Evolutionary conservation across 2,113 vertebrate species (phyloP).

Genomic region (Prochilodus magdalenae): DNA sequence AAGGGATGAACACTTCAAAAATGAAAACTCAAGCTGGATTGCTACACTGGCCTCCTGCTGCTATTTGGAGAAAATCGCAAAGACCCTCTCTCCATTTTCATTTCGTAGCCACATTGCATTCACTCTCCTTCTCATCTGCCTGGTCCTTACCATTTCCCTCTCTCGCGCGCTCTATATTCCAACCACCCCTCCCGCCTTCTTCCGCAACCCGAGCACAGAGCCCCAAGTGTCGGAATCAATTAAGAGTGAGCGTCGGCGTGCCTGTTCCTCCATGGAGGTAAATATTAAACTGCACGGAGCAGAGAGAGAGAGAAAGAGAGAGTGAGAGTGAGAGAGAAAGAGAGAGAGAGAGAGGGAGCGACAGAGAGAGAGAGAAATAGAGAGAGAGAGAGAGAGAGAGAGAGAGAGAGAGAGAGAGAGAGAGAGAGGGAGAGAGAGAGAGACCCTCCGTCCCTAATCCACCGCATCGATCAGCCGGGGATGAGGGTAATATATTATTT

Average conservation of each 20-base stretch:
- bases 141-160: slow-evolving; percentile 8
- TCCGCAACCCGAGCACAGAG: slow-evolving; percentile 78
- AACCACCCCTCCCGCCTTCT: slow-evolving; percentile 71
- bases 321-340: slow-evolving; percentile 60
- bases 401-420: slow-evolving; percentile 69
- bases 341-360: slow-evolving; percentile 63
- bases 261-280: slow-evolving; percentile 85
- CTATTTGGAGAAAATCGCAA: not conserved
- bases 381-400: slow-evolving; percentile 64
- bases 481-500: slow-evolving; percentile 99
- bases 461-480: slow-evolving; percentile 94
- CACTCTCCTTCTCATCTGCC: slow-evolving; percentile 17
- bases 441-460: slow-evolving; percentile 89
- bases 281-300: slow-evolving; percentile 89
- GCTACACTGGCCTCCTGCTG: not conserved
- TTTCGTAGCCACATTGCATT: not conserved
- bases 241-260: slow-evolving; percentile 84
- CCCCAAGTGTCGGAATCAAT: slow-evolving; percentile 89
- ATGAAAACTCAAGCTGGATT: not conserved
- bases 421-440: too few relatives aligned
- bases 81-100: not conserved
- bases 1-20: not conserved
- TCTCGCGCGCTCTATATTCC: slow-evolving; percentile 63
- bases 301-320: slow-evolving; percentile 70
- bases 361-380: slow-evolving; percentile 51